Evolutionary conservation across 2,797 vertebrate species (phyloP), one percentile per base, ranked within the genome.

Genomic region (Margarornis squamiger): DNA sequence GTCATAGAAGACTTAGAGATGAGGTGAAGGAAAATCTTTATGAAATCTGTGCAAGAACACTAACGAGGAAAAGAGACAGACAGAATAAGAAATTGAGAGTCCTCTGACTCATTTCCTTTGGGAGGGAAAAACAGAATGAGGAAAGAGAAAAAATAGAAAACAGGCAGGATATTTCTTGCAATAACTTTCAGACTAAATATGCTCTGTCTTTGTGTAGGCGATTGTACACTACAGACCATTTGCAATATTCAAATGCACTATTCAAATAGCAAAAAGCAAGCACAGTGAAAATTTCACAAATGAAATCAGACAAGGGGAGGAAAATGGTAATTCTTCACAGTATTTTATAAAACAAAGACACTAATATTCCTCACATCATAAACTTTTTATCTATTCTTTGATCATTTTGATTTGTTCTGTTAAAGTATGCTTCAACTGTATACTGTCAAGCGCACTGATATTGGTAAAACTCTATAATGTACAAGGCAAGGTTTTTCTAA

Each of bases 91-190:
- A 88, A 90, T 75, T 82, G 74, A 87, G 54, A 55, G 26, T 85
- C 19, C 39, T 97, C 87, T 93, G 79, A 93, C 62, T 94, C 89
- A 93, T 91, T 94, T 97, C 89, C 92, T 93, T 75, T 78, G 79
- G 39, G 76, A 92, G 16, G 54, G 34, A 76, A 93, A 86, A 90
- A 61, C 32, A 59, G 77, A 92, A 89, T 91, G 74, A 92, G 48
- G 41, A 90, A 92, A 75, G 52, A 78, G 34, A 88, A 78, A 91
- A 88, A 86, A 76, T 49, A 89, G 79, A 91, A 95, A 88, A 1
- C 13, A 34, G 18, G 86, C 71, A 90, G 67, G 27, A 80, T 72
- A 86, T 43, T 75, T 80, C 58, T 86, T 77, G 87, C 92, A 90
- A 34, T 67, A 93, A 87, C 45, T 89, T 79, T 91, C 74, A 57